Evolutionary conservation across 1,140 invertebrate species (phyloP).

Genomic region (Panulirus ornatus): DNA sequence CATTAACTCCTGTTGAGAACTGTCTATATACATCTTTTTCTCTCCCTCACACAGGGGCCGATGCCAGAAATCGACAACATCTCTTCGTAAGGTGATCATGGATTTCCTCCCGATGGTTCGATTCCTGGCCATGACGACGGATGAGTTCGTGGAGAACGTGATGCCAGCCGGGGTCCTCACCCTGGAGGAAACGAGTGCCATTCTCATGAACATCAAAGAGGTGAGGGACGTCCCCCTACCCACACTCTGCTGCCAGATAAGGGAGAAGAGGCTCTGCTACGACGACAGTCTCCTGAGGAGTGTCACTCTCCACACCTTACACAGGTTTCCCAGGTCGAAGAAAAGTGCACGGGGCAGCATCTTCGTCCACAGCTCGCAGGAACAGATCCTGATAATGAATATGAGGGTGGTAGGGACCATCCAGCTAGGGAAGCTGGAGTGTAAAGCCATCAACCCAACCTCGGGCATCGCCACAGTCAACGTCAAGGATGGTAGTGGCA

Average conservation of each 20-base stretch:
- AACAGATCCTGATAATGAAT: constrained; percentile 59
- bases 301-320: constrained; percentile 1
- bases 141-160: constrained; percentile 59
- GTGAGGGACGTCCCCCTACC: constrained; percentile 43
- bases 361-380: constrained; percentile 54
- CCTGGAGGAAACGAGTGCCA: constrained; percentile 19
- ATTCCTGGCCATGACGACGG: constrained; percentile 45
- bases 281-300: constrained; percentile 46
- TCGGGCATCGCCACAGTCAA: constrained; percentile 27
- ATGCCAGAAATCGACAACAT: neutral
- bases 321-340: constrained; percentile 19
- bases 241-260: constrained; percentile 26
- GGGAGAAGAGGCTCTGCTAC: constrained; percentile 46
- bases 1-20: too few relatives aligned
- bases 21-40: too few relatives aligned
- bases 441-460: constrained; percentile 51
- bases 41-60: constrained; percentile 37
- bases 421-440: constrained; percentile 44
- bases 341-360: constrained; percentile 54
- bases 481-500: constrained; percentile 48
- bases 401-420: constrained; percentile 26
- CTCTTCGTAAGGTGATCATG: constrained; percentile 22
- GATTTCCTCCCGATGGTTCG: constrained; percentile 45
- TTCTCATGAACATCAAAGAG: constrained; percentile 51
- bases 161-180: constrained; percentile 53